These are phyloP conservation scores for Dioctria rufipes DNA, from an alignment of 2,888 invertebrate genomes.

Conservation along the genomic window DNA sequence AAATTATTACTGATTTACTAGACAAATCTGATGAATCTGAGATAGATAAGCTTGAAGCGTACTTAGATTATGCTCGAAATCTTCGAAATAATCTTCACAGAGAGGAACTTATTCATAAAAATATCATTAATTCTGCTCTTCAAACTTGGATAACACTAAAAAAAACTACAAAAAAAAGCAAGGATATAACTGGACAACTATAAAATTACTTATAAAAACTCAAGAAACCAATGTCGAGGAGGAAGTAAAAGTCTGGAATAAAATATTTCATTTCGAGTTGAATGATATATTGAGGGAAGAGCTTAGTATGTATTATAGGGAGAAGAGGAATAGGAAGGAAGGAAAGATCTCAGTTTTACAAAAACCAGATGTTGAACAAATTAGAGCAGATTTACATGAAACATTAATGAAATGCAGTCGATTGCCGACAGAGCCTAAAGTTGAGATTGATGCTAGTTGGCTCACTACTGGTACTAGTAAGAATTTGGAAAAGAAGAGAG, in stretches of 20 bases:
- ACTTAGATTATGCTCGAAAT: slow-evolving; percentile 70
- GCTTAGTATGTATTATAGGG: slow-evolving; percentile 65
- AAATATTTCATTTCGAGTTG: slow-evolving; percentile 76
- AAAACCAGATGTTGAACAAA: slow-evolving; percentile 75
- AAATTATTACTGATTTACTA: slow-evolving; percentile 65
- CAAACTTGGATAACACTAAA: too few relatives aligned
- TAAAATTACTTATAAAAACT: too few relatives aligned
- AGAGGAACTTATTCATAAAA: too few relatives aligned
- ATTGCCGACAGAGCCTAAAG: slow-evolving; percentile 78
- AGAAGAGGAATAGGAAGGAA: slow-evolving; percentile 59
- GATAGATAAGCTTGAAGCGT: slow-evolving; percentile 60
- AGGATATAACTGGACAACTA: too few relatives aligned
- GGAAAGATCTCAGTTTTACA: slow-evolving; percentile 56
- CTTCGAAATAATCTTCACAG: slow-evolving; percentile 74
- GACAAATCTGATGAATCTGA: slow-evolving; percentile 59
- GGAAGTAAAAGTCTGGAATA: slow-evolving; percentile 75
- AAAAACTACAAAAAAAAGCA: too few relatives aligned
- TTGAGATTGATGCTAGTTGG: slow-evolving; percentile 72
- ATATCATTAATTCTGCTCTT: too few relatives aligned
- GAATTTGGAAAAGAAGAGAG: slow-evolving; percentile 61
- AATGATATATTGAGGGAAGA: slow-evolving; percentile 75
- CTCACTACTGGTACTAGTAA: slow-evolving; percentile 60
- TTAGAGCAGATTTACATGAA: slow-evolving; percentile 74
- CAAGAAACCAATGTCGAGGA: slow-evolving; percentile 71
- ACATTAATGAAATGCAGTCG: slow-evolving; percentile 74